Conservation (phyloP, 2,888 invertebrate species). For the Macrophya annulata region DNA sequence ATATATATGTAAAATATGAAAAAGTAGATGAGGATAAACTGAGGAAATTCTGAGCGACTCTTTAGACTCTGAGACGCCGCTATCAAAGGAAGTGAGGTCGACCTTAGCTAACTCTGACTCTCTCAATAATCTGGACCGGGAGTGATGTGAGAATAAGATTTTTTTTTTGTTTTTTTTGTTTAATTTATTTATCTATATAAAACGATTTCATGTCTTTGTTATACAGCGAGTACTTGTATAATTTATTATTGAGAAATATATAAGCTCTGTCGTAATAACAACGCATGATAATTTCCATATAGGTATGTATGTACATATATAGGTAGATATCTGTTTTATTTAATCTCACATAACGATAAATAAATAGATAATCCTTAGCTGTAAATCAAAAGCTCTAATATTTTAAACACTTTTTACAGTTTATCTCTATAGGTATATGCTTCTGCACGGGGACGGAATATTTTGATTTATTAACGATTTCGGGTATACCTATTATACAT, state of each 20-base stretch:
- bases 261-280: slow-evolving; percentile 17
- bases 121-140: slow-evolving; percentile 7
- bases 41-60: slow-evolving; percentile 63
- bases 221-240: not conserved
- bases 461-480: slow-evolving; percentile 15
- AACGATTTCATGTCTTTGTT: slow-evolving; percentile 13
- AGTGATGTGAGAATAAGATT: not conserved
- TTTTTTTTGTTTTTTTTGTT: not conserved
- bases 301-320: not conserved
- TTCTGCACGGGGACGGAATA: not conserved
- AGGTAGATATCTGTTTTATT: not conserved
- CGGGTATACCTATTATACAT: not conserved
- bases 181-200: not conserved
- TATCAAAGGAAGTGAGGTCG: slow-evolving; percentile 79
- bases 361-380: slow-evolving; percentile 23
- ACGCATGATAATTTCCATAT: not conserved
- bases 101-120: slow-evolving; percentile 59
- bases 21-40: slow-evolving; percentile 59
- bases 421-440: not conserved
- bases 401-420: slow-evolving; percentile 2
- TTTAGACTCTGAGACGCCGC: slow-evolving; percentile 74
- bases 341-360: slow-evolving; percentile 21
- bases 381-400: slow-evolving; percentile 19
- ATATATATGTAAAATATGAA: slow-evolving; percentile 50
- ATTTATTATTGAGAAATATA: slow-evolving; percentile 4